These are phyloP conservation scores for Caenorhabditis tropicalis DNA, from an alignment of 1,140 invertebrate genomes.

Conservation along the genomic window DNA sequence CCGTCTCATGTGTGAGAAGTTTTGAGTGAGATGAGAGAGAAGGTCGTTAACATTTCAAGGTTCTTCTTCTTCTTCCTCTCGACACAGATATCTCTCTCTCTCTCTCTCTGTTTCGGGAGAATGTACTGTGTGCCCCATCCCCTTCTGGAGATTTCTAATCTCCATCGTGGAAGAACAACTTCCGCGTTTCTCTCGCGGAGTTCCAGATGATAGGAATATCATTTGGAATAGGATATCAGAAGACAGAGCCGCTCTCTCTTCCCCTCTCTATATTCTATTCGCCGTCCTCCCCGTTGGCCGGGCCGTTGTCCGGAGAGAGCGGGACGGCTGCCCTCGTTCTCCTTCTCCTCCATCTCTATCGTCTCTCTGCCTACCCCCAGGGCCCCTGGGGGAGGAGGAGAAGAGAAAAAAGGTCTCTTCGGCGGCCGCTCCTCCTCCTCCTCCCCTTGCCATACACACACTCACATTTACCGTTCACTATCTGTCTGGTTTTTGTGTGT, in stretches of 20 bases:
- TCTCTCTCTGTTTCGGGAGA: not conserved
- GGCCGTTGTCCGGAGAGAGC: too few relatives aligned
- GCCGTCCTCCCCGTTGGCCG: not conserved
- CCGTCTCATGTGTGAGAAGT: not conserved
- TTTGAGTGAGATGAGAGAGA: not conserved
- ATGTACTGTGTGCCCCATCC: not conserved
- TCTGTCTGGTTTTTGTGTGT: conserved; percentile 29
- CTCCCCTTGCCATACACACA: not conserved
- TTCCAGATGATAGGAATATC: not conserved
- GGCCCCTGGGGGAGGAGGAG: not conserved
- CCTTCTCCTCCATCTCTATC: conserved; percentile 18
- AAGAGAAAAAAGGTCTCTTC: conserved; percentile 32
- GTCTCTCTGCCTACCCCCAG: not conserved
- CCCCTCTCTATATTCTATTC: not conserved
- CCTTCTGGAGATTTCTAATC: not conserved
- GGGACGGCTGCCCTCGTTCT: conserved; percentile 33
- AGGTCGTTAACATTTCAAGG: conserved; percentile 28
- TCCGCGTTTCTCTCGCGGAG: not conserved
- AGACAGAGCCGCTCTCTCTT: not conserved
- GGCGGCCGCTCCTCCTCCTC: not conserved
- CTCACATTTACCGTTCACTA: conserved; percentile 12
- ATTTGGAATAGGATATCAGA: not conserved
- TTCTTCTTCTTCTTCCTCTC: not conserved
- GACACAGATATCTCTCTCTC: not conserved
- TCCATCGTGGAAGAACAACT: not conserved